Conservation (phyloP, 2,888 invertebrate genomes). For the Tupiocoris notatus region DNA sequence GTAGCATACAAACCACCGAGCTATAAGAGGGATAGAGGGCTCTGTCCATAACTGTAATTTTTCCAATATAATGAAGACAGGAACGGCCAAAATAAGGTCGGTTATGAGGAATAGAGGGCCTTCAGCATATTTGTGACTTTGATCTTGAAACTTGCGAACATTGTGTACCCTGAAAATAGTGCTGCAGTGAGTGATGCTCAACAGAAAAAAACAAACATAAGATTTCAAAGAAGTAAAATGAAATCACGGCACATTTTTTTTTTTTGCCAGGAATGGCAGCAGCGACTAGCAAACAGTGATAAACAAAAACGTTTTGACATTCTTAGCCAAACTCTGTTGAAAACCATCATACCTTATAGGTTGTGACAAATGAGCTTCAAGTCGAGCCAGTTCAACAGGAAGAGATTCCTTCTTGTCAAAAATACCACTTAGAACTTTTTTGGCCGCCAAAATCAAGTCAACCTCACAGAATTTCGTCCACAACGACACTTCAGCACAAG, state of each 20-base stretch:
- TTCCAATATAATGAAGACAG: conserved; percentile 43
- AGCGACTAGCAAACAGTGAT: not conserved
- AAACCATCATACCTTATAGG: conserved; percentile 84
- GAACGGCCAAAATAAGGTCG: conserved; percentile 45
- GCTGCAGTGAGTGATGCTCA: not conserved
- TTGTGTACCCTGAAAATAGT: conserved; percentile 33
- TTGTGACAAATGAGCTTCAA: conserved; percentile 80
- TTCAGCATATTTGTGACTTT: conserved; percentile 53
- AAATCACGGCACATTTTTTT: not conserved
- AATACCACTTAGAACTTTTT: conserved; percentile 48
- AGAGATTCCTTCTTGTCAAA: conserved; percentile 53
- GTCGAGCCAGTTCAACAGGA: conserved; percentile 70
- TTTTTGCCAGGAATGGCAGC: not conserved
- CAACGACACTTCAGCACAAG: conserved; percentile 78
- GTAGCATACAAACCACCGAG: conserved; percentile 33
- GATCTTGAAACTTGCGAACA: conserved; percentile 56
- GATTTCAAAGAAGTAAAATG: not conserved
- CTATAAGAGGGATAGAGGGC: conserved; percentile 3
- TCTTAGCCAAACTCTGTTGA: no score
- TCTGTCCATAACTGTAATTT: conserved; percentile 15
- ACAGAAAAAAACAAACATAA: not conserved
- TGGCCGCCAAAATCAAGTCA: conserved; percentile 47
- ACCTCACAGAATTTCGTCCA: conserved; percentile 93
- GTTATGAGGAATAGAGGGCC: conserved; percentile 50
- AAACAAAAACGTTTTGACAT: not conserved